Evolutionary conservation across 2,113 vertebrate species (phyloP).

Genomic region (Alexandromys fortis): DNA sequence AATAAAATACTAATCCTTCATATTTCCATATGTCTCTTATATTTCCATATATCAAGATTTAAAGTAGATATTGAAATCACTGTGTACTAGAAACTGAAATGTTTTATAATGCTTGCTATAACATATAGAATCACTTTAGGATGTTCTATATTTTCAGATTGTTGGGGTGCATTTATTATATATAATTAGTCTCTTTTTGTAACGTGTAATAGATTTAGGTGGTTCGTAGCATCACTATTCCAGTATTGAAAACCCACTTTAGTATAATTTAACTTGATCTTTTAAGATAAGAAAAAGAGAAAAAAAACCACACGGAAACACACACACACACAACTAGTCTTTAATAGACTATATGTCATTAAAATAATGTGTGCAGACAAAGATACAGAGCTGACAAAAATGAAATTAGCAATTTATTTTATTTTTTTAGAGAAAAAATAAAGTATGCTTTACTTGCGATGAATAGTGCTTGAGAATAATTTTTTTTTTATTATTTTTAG

Average conservation of each 20-base stretch:
- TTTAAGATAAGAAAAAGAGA: not conserved
- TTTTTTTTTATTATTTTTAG: not conserved
- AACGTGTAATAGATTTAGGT: not conserved
- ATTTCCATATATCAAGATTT: constrained; percentile 14
- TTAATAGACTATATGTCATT: not conserved
- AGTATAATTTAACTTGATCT: constrained; percentile 4
- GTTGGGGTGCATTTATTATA: not conserved
- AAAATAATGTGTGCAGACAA: not conserved
- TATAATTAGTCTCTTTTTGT: constrained; percentile 6
- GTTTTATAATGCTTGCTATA: not conserved
- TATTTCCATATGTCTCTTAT: not conserved
- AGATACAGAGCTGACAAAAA: constrained; percentile 21
- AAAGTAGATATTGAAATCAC: not conserved
- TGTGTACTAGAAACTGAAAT: not conserved
- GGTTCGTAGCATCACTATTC: not conserved
- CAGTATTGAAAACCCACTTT: constrained; percentile 13
- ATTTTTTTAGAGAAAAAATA: constrained; percentile 8
- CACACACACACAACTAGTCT: not conserved
- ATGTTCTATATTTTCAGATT: not conserved
- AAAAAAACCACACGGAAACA: not conserved
- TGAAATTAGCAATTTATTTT: not conserved
- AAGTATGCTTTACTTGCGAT: not conserved
- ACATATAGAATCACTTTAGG: constrained; percentile 14
- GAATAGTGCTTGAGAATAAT: not conserved
- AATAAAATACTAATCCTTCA: not conserved